These are phyloP conservation scores for Kobus ellipsiprymnus DNA, from an alignment of 2,113 vertebrate genomes.

Conservation along the genomic window DNA sequence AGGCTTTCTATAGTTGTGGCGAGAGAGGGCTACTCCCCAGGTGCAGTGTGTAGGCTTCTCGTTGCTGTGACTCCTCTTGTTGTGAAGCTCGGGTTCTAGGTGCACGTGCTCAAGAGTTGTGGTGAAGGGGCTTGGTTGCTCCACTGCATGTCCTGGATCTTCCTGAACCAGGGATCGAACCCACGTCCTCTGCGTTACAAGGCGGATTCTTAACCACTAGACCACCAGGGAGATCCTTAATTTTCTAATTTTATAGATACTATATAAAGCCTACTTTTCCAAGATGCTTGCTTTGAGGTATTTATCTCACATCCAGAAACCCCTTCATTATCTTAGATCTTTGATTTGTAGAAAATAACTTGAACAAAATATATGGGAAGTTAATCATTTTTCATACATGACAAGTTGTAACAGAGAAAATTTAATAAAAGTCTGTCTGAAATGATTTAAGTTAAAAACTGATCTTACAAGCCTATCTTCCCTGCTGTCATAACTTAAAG, in stretches of 20 bases:
- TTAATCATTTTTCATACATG: neutral
- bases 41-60: neutral
- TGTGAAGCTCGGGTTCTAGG: neutral
- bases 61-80: neutral
- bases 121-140: neutral
- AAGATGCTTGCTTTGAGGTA: neutral
- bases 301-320: neutral
- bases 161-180: neutral
- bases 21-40: neutral
- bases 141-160: neutral
- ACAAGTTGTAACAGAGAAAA: neutral
- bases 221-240: neutral
- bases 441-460: neutral
- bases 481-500: neutral
- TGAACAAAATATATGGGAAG: neutral
- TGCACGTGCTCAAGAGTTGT: neutral
- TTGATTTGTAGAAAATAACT: neutral
- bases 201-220: neutral
- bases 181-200: neutral
- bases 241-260: neutral
- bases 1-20: neutral
- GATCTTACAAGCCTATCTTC: neutral
- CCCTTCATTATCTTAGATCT: neutral
- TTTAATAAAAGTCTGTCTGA: neutral
- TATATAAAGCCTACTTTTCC: neutral